Evolutionary conservation across 1,140 invertebrate species (phyloP).

Genomic region (Hyles vespertilio): DNA sequence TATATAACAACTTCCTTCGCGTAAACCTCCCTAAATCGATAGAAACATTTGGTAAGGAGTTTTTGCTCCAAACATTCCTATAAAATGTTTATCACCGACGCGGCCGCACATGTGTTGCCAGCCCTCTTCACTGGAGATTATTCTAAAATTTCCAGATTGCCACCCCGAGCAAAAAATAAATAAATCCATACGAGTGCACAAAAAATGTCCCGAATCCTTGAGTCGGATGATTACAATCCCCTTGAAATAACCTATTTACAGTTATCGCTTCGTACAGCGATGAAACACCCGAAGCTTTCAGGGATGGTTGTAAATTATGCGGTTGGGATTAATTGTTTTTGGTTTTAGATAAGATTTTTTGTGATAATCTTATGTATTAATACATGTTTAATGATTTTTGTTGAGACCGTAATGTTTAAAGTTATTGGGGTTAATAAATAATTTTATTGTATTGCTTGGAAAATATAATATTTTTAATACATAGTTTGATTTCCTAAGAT

Average conservation of each 20-base stretch:
- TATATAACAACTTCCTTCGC: conserved; percentile 58
- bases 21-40: conserved; percentile 47
- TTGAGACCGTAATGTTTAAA: too few species aligned
- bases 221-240: conserved; percentile 51
- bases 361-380: too few species aligned
- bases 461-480: too few species aligned
- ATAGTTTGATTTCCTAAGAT: too few species aligned
- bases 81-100: conserved; percentile 70
- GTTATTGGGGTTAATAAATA: too few species aligned
- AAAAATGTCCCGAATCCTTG: conserved; percentile 63
- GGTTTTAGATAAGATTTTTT: too few species aligned
- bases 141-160: conserved; percentile 73
- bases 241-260: conserved; percentile 48
- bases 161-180: conserved; percentile 68
- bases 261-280: conserved; percentile 31
- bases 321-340: too few species aligned
- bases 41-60: conserved; percentile 62
- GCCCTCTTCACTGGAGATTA: conserved; percentile 60
- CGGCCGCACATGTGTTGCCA: conserved; percentile 49
- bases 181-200: conserved; percentile 45
- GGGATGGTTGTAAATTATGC: too few species aligned
- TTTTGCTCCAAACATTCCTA: conserved; percentile 68
- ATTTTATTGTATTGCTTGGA: too few species aligned
- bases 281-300: neutral
- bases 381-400: too few species aligned